phyloP scores from a whole-genome alignment of 2,888 invertebrate genomes.

The Tethea ocularis region DNA sequence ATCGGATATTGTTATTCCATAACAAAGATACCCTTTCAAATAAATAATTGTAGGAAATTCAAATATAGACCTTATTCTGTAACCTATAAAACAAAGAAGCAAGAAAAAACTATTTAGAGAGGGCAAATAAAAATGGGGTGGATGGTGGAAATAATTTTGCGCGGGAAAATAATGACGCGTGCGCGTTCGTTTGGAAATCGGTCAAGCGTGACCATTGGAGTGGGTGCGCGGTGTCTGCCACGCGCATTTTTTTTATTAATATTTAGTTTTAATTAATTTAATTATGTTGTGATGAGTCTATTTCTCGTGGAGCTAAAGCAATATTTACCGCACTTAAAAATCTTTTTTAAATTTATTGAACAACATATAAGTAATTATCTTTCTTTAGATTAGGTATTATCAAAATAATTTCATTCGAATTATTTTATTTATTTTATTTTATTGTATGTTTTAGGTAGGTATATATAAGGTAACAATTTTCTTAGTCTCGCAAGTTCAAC shows the following conservation, averaged over 20 bases:
- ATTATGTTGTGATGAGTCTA: slow-evolving; percentile 52
- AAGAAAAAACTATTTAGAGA: neutral
- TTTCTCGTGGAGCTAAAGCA: neutral
- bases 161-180: slow-evolving; percentile 55
- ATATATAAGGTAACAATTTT: too few species aligned
- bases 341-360: too few species aligned
- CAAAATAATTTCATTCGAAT: too few species aligned
- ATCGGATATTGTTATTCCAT: slow-evolving; percentile 48
- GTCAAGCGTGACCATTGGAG: slow-evolving; percentile 63
- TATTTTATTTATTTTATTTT: neutral
- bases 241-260: slow-evolving; percentile 64
- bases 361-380: too few species aligned
- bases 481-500: neutral
- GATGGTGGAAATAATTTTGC: slow-evolving; percentile 45
- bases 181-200: slow-evolving; percentile 52
- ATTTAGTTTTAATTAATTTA: slow-evolving; percentile 72
- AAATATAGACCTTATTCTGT: slow-evolving; percentile 34
- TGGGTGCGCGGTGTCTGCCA: slow-evolving; percentile 64
- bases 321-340: too few species aligned
- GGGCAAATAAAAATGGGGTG: slow-evolving; percentile 18
- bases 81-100: slow-evolving; percentile 15
- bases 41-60: slow-evolving; percentile 11
- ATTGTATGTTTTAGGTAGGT: too few species aligned
- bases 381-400: too few species aligned
- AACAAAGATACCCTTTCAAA: slow-evolving; percentile 7